A percentile compares a stretch with the other conserved stretches of the same genome.
Evolutionary conservation across 2,797 vertebrate genomes (phyloP).

Genomic region (Yasuhikotakia modesta): DNA sequence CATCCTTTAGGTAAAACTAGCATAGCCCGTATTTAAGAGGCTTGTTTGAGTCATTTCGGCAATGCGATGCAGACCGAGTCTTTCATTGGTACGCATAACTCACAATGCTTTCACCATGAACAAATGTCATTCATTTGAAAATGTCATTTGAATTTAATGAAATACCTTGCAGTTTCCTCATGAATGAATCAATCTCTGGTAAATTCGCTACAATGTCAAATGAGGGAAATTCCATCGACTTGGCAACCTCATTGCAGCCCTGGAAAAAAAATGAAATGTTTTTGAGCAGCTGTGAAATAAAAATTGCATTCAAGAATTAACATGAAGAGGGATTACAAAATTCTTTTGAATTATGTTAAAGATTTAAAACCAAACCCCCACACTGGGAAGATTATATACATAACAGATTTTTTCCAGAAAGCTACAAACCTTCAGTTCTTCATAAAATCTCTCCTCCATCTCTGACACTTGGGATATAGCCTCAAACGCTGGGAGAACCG

Average conservation of each 20-base stretch:
- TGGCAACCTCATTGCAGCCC: slow-evolving; percentile 75
- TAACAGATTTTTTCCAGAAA: too few species aligned
- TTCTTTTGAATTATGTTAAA: background rate
- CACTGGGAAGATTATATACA: background rate
- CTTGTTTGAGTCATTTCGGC: background rate
- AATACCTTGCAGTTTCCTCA: slow-evolving; percentile 71
- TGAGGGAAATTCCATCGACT: slow-evolving; percentile 77
- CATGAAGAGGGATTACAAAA: background rate
- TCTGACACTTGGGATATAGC: slow-evolving; percentile 82
- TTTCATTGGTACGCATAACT: background rate
- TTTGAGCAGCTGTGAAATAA: too few species aligned
- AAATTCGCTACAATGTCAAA: slow-evolving; percentile 77
- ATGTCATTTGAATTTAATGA: slow-evolving; percentile 31
- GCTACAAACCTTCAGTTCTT: slow-evolving; percentile 77
- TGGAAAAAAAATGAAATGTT: slow-evolving; percentile 58
- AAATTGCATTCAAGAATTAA: slow-evolving; percentile 15
- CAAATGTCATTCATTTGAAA: too few species aligned
- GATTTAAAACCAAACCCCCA: slow-evolving; percentile 7
- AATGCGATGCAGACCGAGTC: background rate
- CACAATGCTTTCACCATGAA: background rate
- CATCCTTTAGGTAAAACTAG: background rate
- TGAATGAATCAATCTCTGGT: slow-evolving; percentile 61
- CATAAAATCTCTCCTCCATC: slow-evolving; percentile 81
- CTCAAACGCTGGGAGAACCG: slow-evolving; percentile 77
- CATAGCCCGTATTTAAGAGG: background rate